Evolutionary conservation across 2,888 invertebrate species (phyloP).

Genomic region (Sipha maydis): DNA sequence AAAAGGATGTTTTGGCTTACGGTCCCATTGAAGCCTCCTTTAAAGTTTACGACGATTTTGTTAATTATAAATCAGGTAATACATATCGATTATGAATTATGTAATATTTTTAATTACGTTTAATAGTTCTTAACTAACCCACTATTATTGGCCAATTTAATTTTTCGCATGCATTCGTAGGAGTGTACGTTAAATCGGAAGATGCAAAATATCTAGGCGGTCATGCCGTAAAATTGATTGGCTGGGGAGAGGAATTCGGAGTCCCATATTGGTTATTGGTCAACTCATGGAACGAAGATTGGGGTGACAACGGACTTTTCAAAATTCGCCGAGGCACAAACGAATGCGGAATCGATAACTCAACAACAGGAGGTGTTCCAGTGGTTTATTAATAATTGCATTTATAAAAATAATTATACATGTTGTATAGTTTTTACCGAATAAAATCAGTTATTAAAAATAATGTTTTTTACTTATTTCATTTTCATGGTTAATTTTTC

Average conservation of each 20-base stretch:
- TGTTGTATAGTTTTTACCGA: too few relatives aligned
- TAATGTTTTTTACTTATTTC: too few relatives aligned
- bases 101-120: background rate
- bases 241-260: conserved; percentile 24
- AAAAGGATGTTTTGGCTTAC: conserved; percentile 83
- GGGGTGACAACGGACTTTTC: conserved; percentile 22
- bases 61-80: conserved; percentile 82
- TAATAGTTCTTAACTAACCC: background rate
- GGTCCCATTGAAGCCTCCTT: conserved; percentile 93
- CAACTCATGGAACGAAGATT: conserved; percentile 20
- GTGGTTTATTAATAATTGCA: background rate
- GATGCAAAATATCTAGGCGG: conserved; percentile 7
- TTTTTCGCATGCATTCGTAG: background rate
- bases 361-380: conserved; percentile 25
- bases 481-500: too few relatives aligned
- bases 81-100: background rate
- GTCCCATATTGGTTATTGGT: conserved; percentile 25
- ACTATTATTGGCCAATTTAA: background rate
- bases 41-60: conserved; percentile 85
- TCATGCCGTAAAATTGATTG: conserved; percentile 36
- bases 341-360: conserved; percentile 34
- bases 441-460: too few relatives aligned
- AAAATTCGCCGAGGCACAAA: conserved; percentile 47
- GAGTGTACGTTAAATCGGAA: conserved; percentile 24
- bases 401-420: background rate